phyloP scores from a whole-genome alignment of 2,113 vertebrate species.

The Oxygymnocypris stewartii region DNA sequence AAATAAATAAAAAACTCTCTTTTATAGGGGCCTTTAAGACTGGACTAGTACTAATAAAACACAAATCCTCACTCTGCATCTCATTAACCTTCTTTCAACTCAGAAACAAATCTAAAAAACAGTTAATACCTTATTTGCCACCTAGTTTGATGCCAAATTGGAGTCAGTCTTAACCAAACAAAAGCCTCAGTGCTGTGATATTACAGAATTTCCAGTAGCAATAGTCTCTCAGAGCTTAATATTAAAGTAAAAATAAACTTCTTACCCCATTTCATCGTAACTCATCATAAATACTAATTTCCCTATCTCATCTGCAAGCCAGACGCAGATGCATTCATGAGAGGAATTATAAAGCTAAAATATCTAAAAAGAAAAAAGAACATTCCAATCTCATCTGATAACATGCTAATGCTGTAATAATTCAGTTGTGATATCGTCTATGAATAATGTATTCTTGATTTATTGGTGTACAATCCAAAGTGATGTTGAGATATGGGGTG shows the following conservation, averaged over 20 bases:
- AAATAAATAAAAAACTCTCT: background rate
- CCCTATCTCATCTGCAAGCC: slow-evolving; percentile 38
- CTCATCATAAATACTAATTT: slow-evolving; percentile 38
- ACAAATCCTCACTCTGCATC: background rate
- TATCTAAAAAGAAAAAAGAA: slow-evolving; percentile 13
- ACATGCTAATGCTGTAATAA: slow-evolving; percentile 25
- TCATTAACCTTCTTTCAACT: background rate
- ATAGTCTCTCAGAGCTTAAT: slow-evolving; percentile 36
- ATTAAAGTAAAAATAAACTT: slow-evolving; percentile 40
- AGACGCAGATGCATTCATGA: slow-evolving; percentile 1
- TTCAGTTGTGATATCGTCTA: slow-evolving; percentile 30
- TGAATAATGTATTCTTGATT: slow-evolving; percentile 25
- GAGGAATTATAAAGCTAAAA: slow-evolving; percentile 34
- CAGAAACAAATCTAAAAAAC: background rate
- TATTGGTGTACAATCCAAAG: slow-evolving; percentile 13
- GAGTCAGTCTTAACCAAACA: slow-evolving; percentile 34
- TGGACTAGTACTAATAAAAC: background rate
- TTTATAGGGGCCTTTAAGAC: background rate
- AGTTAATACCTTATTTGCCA: slow-evolving; percentile 18
- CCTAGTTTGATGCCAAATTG: slow-evolving; percentile 31
- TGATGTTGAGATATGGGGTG: background rate
- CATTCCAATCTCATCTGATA: slow-evolving; percentile 42
- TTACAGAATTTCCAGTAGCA: slow-evolving; percentile 41
- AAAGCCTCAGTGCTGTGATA: slow-evolving; percentile 19
- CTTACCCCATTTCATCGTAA: slow-evolving; percentile 17